phyloP scores from a whole-genome alignment of 2,113 vertebrate genomes.

The Phalacrocorax pelagicus region DNA sequence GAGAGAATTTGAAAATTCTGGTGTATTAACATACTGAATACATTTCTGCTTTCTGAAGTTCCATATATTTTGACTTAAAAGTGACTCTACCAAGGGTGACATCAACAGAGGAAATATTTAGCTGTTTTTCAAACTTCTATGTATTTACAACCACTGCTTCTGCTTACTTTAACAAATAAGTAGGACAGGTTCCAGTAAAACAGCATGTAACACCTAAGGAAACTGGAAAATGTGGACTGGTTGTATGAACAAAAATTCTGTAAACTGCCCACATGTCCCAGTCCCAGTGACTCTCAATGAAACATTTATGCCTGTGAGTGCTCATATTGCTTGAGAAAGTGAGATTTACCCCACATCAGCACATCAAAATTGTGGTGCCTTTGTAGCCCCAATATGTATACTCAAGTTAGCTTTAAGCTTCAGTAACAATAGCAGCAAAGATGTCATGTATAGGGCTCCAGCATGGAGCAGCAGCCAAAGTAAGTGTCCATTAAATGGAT shows the following conservation, averaged over 20 bases:
- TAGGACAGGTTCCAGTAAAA: background rate
- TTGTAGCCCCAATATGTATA: background rate
- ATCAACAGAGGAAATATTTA: background rate
- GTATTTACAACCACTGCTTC: background rate
- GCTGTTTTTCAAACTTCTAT: background rate
- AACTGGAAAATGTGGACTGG: background rate
- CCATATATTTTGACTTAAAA: background rate
- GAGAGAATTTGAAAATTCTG: background rate
- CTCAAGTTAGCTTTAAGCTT: background rate
- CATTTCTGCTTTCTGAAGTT: background rate
- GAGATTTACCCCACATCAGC: background rate
- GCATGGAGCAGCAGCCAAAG: background rate
- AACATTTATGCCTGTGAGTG: background rate
- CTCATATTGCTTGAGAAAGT: background rate
- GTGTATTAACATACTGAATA: background rate
- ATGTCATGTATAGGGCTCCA: background rate
- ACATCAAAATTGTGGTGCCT: background rate
- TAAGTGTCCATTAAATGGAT: background rate
- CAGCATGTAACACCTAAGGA: background rate
- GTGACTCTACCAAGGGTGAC: background rate
- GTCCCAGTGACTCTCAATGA: background rate
- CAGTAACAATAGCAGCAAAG: background rate
- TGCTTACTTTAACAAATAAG: background rate
- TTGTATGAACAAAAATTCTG: background rate
- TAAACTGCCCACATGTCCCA: background rate